Evolutionary conservation across 2,113 vertebrate genomes (phyloP), one percentile per base, ranked within the genome.

Genomic region (Chlamydotis undulata): DNA sequence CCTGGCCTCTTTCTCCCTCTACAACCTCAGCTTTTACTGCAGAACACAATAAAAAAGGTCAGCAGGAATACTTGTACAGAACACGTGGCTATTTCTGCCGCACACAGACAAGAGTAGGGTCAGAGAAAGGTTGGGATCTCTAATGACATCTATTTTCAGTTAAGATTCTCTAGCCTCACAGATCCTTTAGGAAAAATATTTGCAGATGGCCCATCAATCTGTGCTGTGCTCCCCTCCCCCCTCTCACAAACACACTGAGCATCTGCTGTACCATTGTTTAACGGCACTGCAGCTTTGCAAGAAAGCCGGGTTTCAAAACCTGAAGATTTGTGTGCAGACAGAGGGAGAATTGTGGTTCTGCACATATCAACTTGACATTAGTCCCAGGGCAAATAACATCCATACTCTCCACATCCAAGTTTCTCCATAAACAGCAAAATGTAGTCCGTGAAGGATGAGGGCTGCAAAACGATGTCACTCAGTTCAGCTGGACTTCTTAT

Each of bases 161-260:
- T 96, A 91, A 82, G 61, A 95, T 95, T 95, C 84, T 94, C 74
- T 31, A 94, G 81, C 89, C 94, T 79, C 91, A 94, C 70, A 91
- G 81, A 93, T 93, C 96, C 95, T 97, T 95, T 35, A 75, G 35
- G 93, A 95, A 97, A 97, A 97, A 97, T 96, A 96, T 97, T 97
- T 96, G 94, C 96, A 97, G 96, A 97, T 97, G 95, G 96, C 89
- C 91, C 77, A 97, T 96, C 96, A 97, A 94, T 97, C 96, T 96
- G 96, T 76, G 83, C 93, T 73, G 78, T 50, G 77, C 56, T 89
- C 76, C 95, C 95, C 86, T 90, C 89, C 94, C 93, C 95, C 93
- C 52, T 5, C 70, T 43, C 67, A 55, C 75, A 88, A 90, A 74
- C 92, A 93, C 79, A 50, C 63, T 1, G 5, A 96, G 96, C 96